A percentile compares a stretch with the other conserved stretches of the same genome.
These are phyloP conservation scores for Leucophenga montana DNA, from an alignment of 2,888 invertebrate genomes.

Conservation along the genomic window DNA sequence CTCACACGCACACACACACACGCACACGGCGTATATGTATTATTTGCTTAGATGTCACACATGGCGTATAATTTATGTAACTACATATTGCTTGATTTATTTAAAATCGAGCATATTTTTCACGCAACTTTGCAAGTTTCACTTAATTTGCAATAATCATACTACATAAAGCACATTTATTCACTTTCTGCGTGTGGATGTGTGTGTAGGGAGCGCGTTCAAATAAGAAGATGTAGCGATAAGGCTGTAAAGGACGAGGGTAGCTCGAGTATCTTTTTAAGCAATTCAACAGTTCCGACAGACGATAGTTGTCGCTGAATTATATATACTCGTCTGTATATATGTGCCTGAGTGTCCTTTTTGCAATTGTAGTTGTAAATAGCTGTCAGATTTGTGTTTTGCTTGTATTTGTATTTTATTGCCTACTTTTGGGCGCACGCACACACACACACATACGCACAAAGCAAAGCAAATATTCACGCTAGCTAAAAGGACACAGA, in stretches of 20 bases:
- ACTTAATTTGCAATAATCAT: constrained; percentile 64
- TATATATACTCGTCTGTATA: too few relatives aligned
- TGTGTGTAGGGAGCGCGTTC: too few relatives aligned
- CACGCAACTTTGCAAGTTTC: constrained; percentile 34
- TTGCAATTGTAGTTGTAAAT: too few relatives aligned
- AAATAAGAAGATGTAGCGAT: constrained; percentile 37
- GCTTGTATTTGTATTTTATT: constrained; percentile 10
- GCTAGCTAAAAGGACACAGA: not conserved
- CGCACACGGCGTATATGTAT: not conserved
- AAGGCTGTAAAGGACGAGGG: constrained; percentile 28
- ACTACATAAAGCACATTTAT: constrained; percentile 60
- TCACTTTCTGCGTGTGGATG: too few relatives aligned
- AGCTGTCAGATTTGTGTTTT: constrained; percentile 7
- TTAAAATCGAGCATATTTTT: constrained; percentile 18
- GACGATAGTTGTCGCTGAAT: not conserved
- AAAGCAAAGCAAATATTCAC: too few relatives aligned
- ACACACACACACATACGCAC: not conserved
- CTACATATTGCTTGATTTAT: constrained; percentile 16
- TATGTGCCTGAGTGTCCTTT: too few relatives aligned
- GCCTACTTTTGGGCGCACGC: constrained; percentile 21
- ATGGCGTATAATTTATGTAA: not conserved
- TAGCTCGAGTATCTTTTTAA: not conserved
- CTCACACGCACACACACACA: not conserved
- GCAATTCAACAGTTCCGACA: constrained; percentile 14
- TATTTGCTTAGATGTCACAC: not conserved